Conservation (phyloP, 2,888 invertebrate species). For the Neoaliturus tenellus region DNA sequence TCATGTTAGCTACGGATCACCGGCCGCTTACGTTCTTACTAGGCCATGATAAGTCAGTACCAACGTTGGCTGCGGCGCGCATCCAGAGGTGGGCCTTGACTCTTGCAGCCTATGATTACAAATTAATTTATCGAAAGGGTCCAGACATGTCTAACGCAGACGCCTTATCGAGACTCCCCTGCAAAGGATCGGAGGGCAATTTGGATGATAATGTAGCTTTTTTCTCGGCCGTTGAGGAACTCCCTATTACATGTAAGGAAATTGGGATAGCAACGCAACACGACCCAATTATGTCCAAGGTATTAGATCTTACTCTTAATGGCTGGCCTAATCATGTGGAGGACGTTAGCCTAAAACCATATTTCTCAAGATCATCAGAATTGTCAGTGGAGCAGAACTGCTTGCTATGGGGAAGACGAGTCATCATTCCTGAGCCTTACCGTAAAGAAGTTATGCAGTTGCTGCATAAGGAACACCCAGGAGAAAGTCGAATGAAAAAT, state of each 20-base stretch:
- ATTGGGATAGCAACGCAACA: neutral
- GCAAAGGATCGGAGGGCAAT: neutral
- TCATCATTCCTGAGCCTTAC: constrained; percentile 16
- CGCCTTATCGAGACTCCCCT: constrained; percentile 47
- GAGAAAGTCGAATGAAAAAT: neutral
- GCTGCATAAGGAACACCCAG: constrained; percentile 21
- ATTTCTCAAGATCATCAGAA: neutral
- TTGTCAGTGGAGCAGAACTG: constrained; percentile 25
- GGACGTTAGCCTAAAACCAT: constrained; percentile 21
- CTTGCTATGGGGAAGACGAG: constrained; percentile 23
- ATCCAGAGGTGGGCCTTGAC: constrained; percentile 34
- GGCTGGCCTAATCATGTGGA: constrained; percentile 30
- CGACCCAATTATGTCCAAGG: constrained; percentile 16
- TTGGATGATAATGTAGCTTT: neutral
- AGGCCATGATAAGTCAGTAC: constrained; percentile 56
- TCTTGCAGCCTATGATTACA: constrained; percentile 24
- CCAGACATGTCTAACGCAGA: too few species aligned
- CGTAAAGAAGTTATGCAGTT: neutral
- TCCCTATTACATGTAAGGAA: constrained; percentile 18
- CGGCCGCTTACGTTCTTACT: constrained; percentile 70
- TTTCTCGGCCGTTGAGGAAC: neutral
- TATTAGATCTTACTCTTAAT: neutral
- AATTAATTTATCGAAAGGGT: constrained; percentile 9
- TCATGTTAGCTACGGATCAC: constrained; percentile 69
- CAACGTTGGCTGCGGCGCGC: constrained; percentile 34